Evolutionary conservation across 2,797 vertebrate genomes (phyloP).

Genomic region (Aphelocoma californica): DNA sequence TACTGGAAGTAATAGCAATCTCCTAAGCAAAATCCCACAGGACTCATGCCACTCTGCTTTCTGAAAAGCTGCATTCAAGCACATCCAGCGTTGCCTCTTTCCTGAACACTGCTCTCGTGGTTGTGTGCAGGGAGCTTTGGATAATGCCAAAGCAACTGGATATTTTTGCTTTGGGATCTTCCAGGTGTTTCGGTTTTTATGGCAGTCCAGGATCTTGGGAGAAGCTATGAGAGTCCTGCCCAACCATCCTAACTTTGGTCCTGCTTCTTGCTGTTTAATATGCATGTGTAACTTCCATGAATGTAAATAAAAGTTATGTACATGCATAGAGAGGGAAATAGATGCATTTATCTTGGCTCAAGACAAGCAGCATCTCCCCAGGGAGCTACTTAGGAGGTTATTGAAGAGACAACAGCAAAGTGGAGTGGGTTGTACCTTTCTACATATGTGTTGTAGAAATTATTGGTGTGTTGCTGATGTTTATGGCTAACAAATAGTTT

Average conservation of each 20-base stretch:
- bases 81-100: not conserved
- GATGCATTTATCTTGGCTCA: conserved; percentile 39
- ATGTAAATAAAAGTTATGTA: conserved; percentile 7
- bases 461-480: conserved; percentile 16
- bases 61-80: conserved; percentile 59
- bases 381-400: conserved; percentile 34
- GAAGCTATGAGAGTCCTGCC: not conserved
- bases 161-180: not conserved
- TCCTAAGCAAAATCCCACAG: conserved; percentile 47
- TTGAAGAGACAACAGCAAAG: conserved; percentile 28
- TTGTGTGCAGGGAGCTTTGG: not conserved
- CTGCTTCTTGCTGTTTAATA: not conserved
- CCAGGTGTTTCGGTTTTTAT: not conserved
- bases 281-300: not conserved
- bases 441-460: conserved; percentile 12
- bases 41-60: conserved; percentile 38
- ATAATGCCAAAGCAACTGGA: not conserved
- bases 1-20: conserved; percentile 70
- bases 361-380: conserved; percentile 18
- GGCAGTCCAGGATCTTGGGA: not conserved
- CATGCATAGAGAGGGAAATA: not conserved
- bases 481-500: conserved; percentile 48
- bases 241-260: not conserved
- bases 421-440: not conserved
- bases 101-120: not conserved